phyloP scores from a whole-genome alignment of 1,140 invertebrate species.

The Spodoptera frugiperda region DNA sequence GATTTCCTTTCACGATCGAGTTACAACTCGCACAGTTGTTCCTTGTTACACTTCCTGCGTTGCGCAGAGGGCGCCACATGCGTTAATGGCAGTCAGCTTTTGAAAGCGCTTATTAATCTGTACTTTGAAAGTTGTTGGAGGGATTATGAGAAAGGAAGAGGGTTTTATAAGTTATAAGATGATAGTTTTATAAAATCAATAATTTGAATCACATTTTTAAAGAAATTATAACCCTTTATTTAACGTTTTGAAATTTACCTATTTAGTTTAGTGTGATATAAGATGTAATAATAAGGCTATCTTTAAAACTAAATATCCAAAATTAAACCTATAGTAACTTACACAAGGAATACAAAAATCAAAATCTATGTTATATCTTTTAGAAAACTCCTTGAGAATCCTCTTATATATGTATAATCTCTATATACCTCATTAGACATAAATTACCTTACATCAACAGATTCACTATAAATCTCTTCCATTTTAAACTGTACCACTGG shows the following conservation, averaged over 20 bases:
- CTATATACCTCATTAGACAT: too few relatives aligned
- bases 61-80: constrained; percentile 5
- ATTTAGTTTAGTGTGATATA: too few relatives aligned
- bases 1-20: constrained; percentile 44
- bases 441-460: background rate
- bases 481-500: background rate
- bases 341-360: too few relatives aligned
- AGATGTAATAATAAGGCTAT: too few relatives aligned
- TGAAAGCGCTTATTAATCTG: background rate
- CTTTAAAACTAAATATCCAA: too few relatives aligned
- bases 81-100: background rate
- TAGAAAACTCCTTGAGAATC: background rate
- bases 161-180: too few relatives aligned
- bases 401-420: background rate
- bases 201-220: too few relatives aligned
- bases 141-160: background rate
- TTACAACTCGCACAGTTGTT: constrained; percentile 29
- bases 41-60: constrained; percentile 41
- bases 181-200: too few relatives aligned
- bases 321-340: too few relatives aligned
- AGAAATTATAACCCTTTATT: too few relatives aligned
- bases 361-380: too few relatives aligned
- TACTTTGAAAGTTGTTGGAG: background rate
- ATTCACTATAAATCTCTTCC: background rate
- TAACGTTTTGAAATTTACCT: too few relatives aligned